phyloP scores from a whole-genome alignment of 2,113 vertebrate species.

The Hippocampus mohnikei region DNA sequence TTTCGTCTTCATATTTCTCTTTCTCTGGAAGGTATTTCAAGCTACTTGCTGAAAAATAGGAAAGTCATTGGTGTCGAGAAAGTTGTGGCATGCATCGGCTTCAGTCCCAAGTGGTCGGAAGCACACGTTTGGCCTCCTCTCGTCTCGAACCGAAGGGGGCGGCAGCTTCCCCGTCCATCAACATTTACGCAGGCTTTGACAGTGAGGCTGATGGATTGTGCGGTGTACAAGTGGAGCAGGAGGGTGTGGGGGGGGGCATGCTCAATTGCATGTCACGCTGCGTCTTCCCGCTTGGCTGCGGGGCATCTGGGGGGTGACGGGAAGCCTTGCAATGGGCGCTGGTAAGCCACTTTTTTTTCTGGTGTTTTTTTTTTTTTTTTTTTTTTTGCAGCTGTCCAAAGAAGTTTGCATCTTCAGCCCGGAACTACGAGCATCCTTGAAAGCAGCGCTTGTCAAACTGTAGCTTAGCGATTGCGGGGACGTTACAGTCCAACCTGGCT shows the following conservation, averaged over 20 bases:
- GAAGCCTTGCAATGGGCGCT: not conserved
- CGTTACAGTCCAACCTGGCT: too few species aligned
- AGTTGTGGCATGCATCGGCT: too few species aligned
- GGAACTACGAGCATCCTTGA: constrained; percentile 65
- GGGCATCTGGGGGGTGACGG: constrained; percentile 4
- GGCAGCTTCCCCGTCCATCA: not conserved
- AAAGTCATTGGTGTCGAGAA: too few species aligned
- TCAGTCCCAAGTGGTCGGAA: too few species aligned
- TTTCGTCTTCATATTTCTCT: too few species aligned
- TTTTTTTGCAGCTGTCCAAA: constrained; percentile 53
- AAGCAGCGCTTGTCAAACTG: constrained; percentile 57
- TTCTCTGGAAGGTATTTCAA: too few species aligned
- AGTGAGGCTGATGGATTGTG: constrained; percentile 53
- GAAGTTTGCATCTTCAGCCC: constrained; percentile 61
- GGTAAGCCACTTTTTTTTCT: constrained; percentile 18
- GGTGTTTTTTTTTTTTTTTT: constrained; percentile 1
- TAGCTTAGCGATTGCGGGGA: too few species aligned
- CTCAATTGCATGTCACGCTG: constrained; percentile 38
- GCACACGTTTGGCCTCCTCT: constrained; percentile 16
- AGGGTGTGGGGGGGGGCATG: not conserved
- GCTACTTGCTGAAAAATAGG: too few species aligned
- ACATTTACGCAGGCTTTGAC: constrained; percentile 36
- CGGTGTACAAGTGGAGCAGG: constrained; percentile 26
- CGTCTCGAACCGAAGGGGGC: constrained; percentile 2
- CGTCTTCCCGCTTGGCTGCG: constrained; percentile 25